A percentile compares a stretch with the other conserved stretches of the same genome.
Evolutionary conservation across 2,888 invertebrate genomes (phyloP).

Genomic region (Drosophila silvestris): DNA sequence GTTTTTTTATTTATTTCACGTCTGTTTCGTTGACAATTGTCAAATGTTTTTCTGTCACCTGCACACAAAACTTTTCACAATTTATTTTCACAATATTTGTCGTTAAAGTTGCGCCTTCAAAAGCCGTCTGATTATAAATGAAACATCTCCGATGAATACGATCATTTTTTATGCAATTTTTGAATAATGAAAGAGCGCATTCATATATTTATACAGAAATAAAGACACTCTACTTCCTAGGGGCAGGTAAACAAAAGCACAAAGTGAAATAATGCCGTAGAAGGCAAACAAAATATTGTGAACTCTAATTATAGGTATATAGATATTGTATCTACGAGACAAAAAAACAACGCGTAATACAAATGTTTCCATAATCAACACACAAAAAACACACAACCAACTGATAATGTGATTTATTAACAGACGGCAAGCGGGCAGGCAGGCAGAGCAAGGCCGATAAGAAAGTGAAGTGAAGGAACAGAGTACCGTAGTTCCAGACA

Average conservation of each 20-base stretch:
- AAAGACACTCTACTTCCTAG: conserved; percentile 16
- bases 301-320: conserved; percentile 68
- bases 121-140: conserved; percentile 54
- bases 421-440: neutral
- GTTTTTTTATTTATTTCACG: conserved; percentile 13
- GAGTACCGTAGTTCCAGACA: neutral
- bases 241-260: conserved; percentile 63
- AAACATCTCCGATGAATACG: conserved; percentile 37
- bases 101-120: conserved; percentile 46
- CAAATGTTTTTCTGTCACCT: conserved; percentile 26
- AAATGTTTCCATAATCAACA: conserved; percentile 66
- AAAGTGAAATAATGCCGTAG: conserved; percentile 37
- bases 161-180: conserved; percentile 56
- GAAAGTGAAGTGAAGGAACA: conserved; percentile 38
- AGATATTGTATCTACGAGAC: conserved; percentile 67
- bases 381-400: conserved; percentile 7
- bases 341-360: conserved; percentile 51
- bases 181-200: conserved; percentile 28
- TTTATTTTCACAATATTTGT: conserved; percentile 37
- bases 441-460: conserved; percentile 43
- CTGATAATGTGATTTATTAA: conserved; percentile 45
- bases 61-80: conserved; percentile 33
- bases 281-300: conserved; percentile 33
- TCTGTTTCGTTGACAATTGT: conserved; percentile 33
- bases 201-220: conserved; percentile 31